Conservation (phyloP, 2,888 invertebrate species). For the Sceliomorpha sp. region DNA sequence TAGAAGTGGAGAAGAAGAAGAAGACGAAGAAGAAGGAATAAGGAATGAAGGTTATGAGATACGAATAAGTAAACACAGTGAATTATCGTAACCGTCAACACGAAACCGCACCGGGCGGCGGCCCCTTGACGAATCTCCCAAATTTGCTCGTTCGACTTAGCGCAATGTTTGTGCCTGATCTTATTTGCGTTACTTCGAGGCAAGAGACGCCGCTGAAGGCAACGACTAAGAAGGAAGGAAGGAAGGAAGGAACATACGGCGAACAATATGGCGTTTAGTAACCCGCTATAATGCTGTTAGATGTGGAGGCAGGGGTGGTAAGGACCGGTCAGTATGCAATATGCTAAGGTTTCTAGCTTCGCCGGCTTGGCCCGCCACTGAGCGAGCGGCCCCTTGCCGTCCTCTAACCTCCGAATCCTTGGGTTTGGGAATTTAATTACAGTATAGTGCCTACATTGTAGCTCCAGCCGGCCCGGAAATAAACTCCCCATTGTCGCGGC, state of each 20-base stretch:
- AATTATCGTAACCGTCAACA: neutral
- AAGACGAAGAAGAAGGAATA: too few relatives aligned
- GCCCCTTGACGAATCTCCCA: constrained; percentile 7
- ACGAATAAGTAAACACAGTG: neutral
- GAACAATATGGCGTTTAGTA: constrained; percentile 76
- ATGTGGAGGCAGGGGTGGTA: constrained; percentile 49
- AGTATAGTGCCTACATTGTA: constrained; percentile 80
- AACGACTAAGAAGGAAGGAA: constrained; percentile 49
- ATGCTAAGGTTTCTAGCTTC: constrained; percentile 74
- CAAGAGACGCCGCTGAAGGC: constrained; percentile 55
- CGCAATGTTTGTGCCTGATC: constrained; percentile 57
- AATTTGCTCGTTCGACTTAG: constrained; percentile 49
- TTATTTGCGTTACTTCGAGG: constrained; percentile 55
- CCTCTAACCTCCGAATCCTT: constrained; percentile 73
- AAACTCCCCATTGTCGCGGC: constrained; percentile 79
- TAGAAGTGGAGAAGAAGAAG: too few relatives aligned
- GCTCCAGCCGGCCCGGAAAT: constrained; percentile 80
- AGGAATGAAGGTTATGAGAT: neutral
- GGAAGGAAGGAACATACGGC: constrained; percentile 73
- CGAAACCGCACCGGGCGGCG: constrained; percentile 11
- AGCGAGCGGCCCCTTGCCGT: constrained; percentile 54
- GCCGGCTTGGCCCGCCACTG: constrained; percentile 44
- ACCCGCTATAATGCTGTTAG: constrained; percentile 52
- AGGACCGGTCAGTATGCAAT: constrained; percentile 79
- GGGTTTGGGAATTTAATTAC: constrained; percentile 80